Conservation (phyloP, 1,140 invertebrate species). For the Achroia grisella region DNA sequence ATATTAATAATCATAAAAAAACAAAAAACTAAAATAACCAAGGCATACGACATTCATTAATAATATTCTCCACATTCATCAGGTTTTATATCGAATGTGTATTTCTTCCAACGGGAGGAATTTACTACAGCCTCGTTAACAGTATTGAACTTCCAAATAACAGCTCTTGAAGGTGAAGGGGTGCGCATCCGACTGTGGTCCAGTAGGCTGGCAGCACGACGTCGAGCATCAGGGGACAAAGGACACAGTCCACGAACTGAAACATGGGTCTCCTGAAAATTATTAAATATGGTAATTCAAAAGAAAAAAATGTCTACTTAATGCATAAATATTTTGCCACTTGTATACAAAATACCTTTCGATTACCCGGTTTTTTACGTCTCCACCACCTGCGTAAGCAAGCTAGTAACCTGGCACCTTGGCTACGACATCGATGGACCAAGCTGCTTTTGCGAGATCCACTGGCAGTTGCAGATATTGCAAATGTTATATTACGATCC, state of each 20-base stretch:
- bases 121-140: slow-evolving; percentile 48
- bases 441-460: slow-evolving; percentile 39
- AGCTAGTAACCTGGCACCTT: slow-evolving; percentile 38
- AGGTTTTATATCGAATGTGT: slow-evolving; percentile 30
- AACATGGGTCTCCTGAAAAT: slow-evolving; percentile 24
- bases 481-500: slow-evolving; percentile 22
- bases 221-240: slow-evolving; percentile 36
- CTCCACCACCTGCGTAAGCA: slow-evolving; percentile 53
- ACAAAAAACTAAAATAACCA: neutral
- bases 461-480: slow-evolving; percentile 5
- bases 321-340: neutral
- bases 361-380: slow-evolving; percentile 34
- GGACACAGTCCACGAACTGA: slow-evolving; percentile 29
- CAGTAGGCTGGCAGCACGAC: slow-evolving; percentile 35
- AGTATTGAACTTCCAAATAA: slow-evolving; percentile 58
- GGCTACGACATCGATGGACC: slow-evolving; percentile 40
- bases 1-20: neutral
- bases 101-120: slow-evolving; percentile 45
- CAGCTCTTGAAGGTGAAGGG: slow-evolving; percentile 23
- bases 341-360: slow-evolving; percentile 26
- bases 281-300: slow-evolving; percentile 1
- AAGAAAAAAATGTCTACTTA: neutral
- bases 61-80: slow-evolving; percentile 18
- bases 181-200: slow-evolving; percentile 33
- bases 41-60: neutral